Conservation (phyloP, 2,888 invertebrate species). For the Limnephilus rhombicus region DNA sequence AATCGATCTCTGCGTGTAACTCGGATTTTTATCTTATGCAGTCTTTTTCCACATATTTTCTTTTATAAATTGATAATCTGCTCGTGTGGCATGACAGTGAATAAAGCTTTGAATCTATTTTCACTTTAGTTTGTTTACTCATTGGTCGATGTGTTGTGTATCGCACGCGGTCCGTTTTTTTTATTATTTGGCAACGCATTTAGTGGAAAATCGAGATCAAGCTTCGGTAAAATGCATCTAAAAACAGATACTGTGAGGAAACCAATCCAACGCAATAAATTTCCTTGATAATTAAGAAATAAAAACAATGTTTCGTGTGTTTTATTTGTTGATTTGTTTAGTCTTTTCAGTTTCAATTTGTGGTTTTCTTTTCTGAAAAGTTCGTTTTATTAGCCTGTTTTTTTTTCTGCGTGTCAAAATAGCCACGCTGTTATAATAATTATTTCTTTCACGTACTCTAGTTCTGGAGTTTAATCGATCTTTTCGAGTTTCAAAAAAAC, state of each 20-base stretch:
- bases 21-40: background rate
- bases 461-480: too few species aligned
- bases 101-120: background rate
- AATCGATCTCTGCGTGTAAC: background rate
- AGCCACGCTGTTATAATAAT: background rate
- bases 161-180: background rate
- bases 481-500: too few species aligned
- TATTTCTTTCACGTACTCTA: too few species aligned
- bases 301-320: background rate
- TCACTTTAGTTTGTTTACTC: background rate
- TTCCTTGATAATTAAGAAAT: background rate
- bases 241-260: background rate
- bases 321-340: background rate
- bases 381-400: background rate
- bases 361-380: background rate
- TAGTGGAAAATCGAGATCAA: background rate
- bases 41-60: background rate
- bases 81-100: background rate
- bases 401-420: background rate
- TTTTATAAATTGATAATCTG: background rate
- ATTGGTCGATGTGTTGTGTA: background rate
- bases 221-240: conserved; percentile 6
- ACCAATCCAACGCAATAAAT: background rate
- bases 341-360: background rate
- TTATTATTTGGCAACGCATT: conserved; percentile 22